Evolutionary conservation across 2,113 vertebrate species (phyloP), one percentile per base, ranked within the genome.

Genomic region (Clarias macrocephalus): DNA sequence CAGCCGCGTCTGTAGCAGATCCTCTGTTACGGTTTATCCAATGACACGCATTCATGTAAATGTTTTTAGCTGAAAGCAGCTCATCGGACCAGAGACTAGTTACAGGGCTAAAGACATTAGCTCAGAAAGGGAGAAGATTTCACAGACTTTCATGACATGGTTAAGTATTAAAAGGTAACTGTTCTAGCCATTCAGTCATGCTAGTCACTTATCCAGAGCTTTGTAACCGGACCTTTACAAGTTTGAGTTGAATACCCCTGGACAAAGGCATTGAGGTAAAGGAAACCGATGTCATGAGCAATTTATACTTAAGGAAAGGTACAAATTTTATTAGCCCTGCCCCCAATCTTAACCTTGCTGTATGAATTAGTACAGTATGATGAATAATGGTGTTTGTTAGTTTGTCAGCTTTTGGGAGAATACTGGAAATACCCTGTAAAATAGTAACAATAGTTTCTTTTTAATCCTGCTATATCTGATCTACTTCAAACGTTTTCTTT

Each of bases 21-120:
- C 57, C 57, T 62, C 21, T 81, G 79, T 62, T 81, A 25, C 12
- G 30, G 79, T 81, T 81, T 81, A 81, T 81, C 79, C 79, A 81
- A 42, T 81, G 33, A 42, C 30, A 62, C 42, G 79, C 30, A 60
- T 81, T 62, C 57, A 62, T 62, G 57, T 42, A 81, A 62, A 81
- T 42, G 21, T 28, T 81, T 81, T 81, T 42, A 62, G 57, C 57
- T 37, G 59, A 81, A 62, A 81, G 59, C 28, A 81, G 59, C 30
- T 81, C 30, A 81, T 62, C 57, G 11, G 79, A 42, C 19, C 30
- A 62, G 30, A 81, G 30, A 81, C 79, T 25, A 42, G 79, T 28
- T 19, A 80, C 77, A 80, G 77, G 56, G 77, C 21, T 62, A 42
- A 81, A 62, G 59, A 81, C 79, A 62, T 81, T 81, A 62, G 19